Conservation (phyloP, 1,140 invertebrate species). For the Lasioglossum baleicum region DNA sequence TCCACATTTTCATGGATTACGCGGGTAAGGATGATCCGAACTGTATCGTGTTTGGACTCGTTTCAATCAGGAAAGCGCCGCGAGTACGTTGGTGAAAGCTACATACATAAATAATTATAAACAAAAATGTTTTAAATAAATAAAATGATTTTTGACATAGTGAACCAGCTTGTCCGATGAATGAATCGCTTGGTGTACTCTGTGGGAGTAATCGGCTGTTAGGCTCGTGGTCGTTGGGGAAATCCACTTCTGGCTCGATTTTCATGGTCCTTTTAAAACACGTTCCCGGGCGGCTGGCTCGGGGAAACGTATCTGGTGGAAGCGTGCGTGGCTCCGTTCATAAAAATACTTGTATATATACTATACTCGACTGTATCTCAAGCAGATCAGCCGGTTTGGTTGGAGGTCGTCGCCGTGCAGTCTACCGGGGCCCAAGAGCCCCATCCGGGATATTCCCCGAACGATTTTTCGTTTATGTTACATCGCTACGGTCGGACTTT, state of each 20-base stretch:
- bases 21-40: no score
- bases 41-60: no score
- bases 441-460: constrained; percentile 5
- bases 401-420: constrained; percentile 49
- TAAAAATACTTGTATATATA: constrained; percentile 25
- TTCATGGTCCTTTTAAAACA: constrained; percentile 3
- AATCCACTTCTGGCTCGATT: neutral
- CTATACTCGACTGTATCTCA: constrained; percentile 22
- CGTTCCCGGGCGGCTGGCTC: neutral
- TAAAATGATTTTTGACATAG: no score
- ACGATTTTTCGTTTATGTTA: constrained; percentile 22
- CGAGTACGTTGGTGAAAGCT: no score
- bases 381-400: constrained; percentile 47
- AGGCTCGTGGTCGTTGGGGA: neutral
- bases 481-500: no score
- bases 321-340: constrained; percentile 15
- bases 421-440: constrained; percentile 33
- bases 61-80: no score
- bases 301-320: constrained; percentile 11
- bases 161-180: no score
- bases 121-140: no score
- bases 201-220: neutral
- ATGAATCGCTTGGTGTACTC: no score
- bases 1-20: no score
- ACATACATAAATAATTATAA: no score